A percentile compares a stretch with the other conserved stretches of the same genome.
Evolutionary conservation across 2,113 vertebrate genomes (phyloP).

Genomic region (Rhabdomys dilectus): DNA sequence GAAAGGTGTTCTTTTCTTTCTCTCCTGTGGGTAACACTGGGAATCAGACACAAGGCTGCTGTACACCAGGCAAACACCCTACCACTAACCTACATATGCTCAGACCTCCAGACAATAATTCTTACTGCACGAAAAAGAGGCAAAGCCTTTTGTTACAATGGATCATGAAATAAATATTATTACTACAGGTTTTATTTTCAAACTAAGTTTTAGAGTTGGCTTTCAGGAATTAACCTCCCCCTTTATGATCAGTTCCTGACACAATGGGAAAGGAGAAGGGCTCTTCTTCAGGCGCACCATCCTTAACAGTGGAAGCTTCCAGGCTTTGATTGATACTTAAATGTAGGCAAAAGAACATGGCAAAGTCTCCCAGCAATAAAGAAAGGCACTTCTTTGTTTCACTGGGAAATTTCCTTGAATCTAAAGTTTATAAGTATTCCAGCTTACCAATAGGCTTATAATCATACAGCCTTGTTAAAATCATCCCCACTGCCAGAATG

Average conservation of each 20-base stretch:
- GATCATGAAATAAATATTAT: slow-evolving; percentile 67
- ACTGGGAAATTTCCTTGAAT: slow-evolving; percentile 82
- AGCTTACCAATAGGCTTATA: slow-evolving; percentile 75
- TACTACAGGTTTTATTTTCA: slow-evolving; percentile 81
- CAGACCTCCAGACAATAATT: slow-evolving; percentile 35
- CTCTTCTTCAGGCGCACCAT: slow-evolving; percentile 81
- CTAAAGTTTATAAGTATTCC: slow-evolving; percentile 64
- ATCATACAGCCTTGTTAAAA: slow-evolving; percentile 75
- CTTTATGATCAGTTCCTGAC: slow-evolving; percentile 83
- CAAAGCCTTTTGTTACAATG: slow-evolving; percentile 65
- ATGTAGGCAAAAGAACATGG: slow-evolving; percentile 84
- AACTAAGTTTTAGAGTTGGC: slow-evolving; percentile 81
- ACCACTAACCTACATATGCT: not conserved
- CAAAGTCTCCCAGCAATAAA: slow-evolving; percentile 81
- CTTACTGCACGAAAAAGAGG: slow-evolving; percentile 3
- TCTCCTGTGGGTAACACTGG: not conserved
- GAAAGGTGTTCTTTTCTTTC: not conserved
- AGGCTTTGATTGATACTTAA: slow-evolving; percentile 82
- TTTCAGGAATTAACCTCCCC: slow-evolving; percentile 77
- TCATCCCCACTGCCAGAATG: slow-evolving; percentile 23
- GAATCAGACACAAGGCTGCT: not conserved
- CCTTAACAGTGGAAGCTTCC: slow-evolving; percentile 79
- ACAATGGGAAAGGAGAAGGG: slow-evolving; percentile 86
- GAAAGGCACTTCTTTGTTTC: slow-evolving; percentile 80
- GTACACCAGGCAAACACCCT: not conserved